These are phyloP conservation scores for Drosophila monieri DNA, from an alignment of 2,888 invertebrate genomes.

Conservation along the genomic window DNA sequence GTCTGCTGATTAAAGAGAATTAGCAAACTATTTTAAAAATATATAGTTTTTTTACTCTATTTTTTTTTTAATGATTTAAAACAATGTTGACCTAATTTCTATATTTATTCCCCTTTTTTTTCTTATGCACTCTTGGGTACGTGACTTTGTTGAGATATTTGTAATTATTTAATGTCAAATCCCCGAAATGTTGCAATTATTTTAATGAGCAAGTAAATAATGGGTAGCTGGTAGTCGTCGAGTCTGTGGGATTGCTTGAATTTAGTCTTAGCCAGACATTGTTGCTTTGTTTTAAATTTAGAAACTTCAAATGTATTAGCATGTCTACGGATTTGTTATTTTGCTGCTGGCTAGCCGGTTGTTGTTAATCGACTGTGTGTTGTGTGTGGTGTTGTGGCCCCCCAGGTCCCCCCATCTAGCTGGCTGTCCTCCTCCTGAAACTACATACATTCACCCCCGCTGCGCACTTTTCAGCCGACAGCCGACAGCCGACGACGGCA, in stretches of 20 bases:
- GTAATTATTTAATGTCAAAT: slow-evolving; percentile 1
- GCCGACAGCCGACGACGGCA: slow-evolving; percentile 45
- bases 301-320: slow-evolving; percentile 60
- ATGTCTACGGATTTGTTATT: slow-evolving; percentile 54
- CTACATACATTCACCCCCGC: slow-evolving; percentile 21
- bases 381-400: slow-evolving; percentile 10
- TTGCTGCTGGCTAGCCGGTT: slow-evolving; percentile 32
- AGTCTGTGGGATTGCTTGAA: neutral
- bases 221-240: neutral
- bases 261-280: slow-evolving; percentile 42
- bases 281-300: slow-evolving; percentile 64
- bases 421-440: slow-evolving; percentile 6
- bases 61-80: neutral
- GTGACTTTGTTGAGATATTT: slow-evolving; percentile 2
- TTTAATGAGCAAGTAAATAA: slow-evolving; percentile 3
- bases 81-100: neutral
- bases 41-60: neutral
- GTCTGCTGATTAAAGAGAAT: neutral
- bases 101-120: neutral
- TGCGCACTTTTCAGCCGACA: slow-evolving; percentile 22
- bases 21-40: neutral
- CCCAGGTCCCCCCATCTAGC: neutral
- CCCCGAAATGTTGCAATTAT: slow-evolving; percentile 13
- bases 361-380: slow-evolving; percentile 40
- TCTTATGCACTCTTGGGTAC: neutral